Percentiles rank a stretch among this genome's conserved stretches.
phyloP scores from a whole-genome alignment of 35 echinoderm and acorn worm genomes.

The Patiria miniata region DNA sequence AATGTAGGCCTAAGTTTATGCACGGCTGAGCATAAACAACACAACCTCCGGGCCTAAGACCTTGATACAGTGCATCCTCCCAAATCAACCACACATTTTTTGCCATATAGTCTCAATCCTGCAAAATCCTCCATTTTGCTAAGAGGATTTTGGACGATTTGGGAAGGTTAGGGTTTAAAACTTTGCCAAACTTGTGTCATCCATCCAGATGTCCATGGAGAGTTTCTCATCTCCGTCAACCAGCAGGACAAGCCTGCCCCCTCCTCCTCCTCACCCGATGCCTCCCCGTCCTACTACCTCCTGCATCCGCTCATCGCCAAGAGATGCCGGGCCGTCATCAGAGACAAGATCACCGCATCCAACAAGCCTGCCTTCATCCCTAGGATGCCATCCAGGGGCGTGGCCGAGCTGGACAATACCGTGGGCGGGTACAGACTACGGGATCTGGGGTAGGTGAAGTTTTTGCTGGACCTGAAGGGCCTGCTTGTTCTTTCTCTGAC shows the following conservation, averaged over 20 bases:
- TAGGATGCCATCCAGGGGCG: constrained; percentile 63
- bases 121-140: no score
- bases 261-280: neutral
- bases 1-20: no score
- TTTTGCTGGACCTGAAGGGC: neutral
- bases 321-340: constrained; percentile 50
- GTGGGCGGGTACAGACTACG: constrained; percentile 65
- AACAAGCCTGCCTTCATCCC: constrained; percentile 49
- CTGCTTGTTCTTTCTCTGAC: neutral
- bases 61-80: no score
- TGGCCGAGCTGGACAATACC: constrained; percentile 61
- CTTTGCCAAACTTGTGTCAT: no score
- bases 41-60: no score
- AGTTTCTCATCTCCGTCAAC: constrained; percentile 80
- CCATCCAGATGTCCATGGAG: constrained; percentile 49
- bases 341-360: constrained; percentile 43
- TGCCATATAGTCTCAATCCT: no score
- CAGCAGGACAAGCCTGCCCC: constrained; percentile 38
- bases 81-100: no score
- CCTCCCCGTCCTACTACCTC: constrained; percentile 56
- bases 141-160: no score
- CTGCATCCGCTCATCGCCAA: constrained; percentile 89
- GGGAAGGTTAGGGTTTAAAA: no score
- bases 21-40: no score
- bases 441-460: constrained; percentile 81